Percentiles rank a stretch among this genome's conserved stretches.
These are phyloP conservation scores for Mesoclemmys tuberculata DNA, from an alignment of 2,113 vertebrate species.

Conservation along the genomic window DNA sequence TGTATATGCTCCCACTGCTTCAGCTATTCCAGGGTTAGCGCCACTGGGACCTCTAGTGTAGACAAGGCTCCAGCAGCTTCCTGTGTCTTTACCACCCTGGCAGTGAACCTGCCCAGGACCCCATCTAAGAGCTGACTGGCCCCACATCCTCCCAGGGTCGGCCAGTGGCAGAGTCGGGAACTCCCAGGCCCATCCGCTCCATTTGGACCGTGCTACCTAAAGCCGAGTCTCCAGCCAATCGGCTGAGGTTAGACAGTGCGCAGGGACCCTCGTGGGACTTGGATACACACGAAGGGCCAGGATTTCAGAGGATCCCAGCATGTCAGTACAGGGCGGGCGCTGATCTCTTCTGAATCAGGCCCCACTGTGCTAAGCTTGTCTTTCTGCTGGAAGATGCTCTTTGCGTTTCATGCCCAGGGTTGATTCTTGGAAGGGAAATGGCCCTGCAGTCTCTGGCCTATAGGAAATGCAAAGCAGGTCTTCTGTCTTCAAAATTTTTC, in stretches of 20 bases:
- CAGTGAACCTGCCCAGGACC: background rate
- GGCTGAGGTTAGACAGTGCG: background rate
- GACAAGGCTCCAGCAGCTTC: background rate
- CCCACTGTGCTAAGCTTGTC: background rate
- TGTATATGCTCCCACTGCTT: background rate
- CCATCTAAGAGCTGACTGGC: background rate
- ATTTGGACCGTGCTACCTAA: background rate
- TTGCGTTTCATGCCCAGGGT: background rate
- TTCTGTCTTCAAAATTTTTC: background rate
- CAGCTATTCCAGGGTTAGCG: background rate
- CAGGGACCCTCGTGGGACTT: background rate
- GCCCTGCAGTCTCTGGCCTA: background rate
- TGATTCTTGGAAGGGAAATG: fast-evolving
- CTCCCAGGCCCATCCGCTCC: background rate
- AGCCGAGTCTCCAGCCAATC: background rate
- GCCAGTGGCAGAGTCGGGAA: background rate
- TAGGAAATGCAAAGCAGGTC: background rate
- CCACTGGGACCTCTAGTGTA: background rate
- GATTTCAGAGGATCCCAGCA: background rate
- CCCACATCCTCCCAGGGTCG: background rate
- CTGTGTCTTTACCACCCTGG: background rate
- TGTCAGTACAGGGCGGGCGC: background rate
- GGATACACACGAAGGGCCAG: too few species aligned
- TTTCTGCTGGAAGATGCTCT: fast-evolving
- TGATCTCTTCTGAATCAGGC: background rate